Evolutionary conservation across 2,113 vertebrate genomes (phyloP).

Genomic region (Oreochromis tanganicae): DNA sequence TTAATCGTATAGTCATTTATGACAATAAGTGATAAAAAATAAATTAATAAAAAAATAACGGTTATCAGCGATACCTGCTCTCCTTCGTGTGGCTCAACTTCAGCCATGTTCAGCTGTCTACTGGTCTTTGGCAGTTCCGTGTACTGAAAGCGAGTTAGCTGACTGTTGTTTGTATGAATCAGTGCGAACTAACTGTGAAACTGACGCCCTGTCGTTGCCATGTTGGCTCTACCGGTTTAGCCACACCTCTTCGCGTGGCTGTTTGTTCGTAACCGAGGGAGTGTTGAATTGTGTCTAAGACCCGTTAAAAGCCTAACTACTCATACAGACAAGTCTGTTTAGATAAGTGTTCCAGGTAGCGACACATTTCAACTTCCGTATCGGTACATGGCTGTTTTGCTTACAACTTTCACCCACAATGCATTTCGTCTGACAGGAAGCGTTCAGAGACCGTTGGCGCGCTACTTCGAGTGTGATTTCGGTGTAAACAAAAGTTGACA

Average conservation of each 20-base stretch:
- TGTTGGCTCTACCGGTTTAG: constrained; percentile 41
- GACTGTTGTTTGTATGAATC: constrained; percentile 37
- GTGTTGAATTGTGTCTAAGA: not conserved
- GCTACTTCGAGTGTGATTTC: not conserved
- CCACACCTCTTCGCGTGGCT: constrained; percentile 39
- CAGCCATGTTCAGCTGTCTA: constrained; percentile 69
- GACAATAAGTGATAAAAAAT: not conserved
- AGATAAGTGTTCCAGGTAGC: not conserved
- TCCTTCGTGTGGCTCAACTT: constrained; percentile 50
- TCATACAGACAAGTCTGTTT: not conserved
- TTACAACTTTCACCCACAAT: constrained; percentile 49
- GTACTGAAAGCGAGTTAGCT: constrained; percentile 15
- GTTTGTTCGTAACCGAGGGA: not conserved
- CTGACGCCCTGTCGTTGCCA: constrained; percentile 19
- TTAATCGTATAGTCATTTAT: not conserved
- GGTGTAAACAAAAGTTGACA: not conserved
- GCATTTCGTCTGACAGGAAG: constrained; percentile 39
- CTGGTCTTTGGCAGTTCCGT: constrained; percentile 10
- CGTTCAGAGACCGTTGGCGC: constrained; percentile 22
- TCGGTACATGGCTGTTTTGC: not conserved
- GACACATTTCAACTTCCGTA: not conserved
- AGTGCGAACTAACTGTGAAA: constrained; percentile 42
- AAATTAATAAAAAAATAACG: not conserved
- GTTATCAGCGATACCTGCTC: constrained; percentile 60
- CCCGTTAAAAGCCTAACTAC: not conserved